A percentile compares a stretch with the other conserved stretches of the same genome.
phyloP scores from a whole-genome alignment of 2,888 invertebrate species.

The Eupithecia inturbata region DNA sequence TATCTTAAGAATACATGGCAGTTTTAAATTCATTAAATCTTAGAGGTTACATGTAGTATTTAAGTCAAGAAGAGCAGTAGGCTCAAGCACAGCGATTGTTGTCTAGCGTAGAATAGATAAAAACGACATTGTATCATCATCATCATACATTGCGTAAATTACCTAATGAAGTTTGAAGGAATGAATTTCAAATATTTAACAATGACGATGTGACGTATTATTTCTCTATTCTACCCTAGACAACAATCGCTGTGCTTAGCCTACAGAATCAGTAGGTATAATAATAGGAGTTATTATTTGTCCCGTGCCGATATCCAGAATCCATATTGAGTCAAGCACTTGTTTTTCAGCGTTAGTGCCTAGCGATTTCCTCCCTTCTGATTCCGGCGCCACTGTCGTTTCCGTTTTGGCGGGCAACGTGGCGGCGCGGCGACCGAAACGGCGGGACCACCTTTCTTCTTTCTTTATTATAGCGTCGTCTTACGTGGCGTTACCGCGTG shows the following conservation, averaged over 20 bases:
- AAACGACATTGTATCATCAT: background rate
- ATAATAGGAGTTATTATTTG: background rate
- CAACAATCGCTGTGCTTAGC: background rate
- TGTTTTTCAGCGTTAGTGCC: too few species aligned
- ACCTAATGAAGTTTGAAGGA: background rate
- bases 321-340: too few species aligned
- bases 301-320: too few species aligned
- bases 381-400: too few species aligned
- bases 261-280: background rate
- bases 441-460: too few species aligned
- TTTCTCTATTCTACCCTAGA: background rate
- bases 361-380: too few species aligned
- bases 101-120: background rate
- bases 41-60: background rate
- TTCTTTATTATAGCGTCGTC: too few species aligned
- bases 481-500: too few species aligned
- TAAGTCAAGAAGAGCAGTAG: background rate
- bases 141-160: background rate
- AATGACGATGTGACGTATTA: background rate
- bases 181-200: background rate
- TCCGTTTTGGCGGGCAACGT: too few species aligned
- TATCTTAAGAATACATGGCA: slow-evolving; percentile 20
- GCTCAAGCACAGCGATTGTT: background rate
- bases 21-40: slow-evolving; percentile 27
- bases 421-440: too few species aligned